Base-by-base conservation (phyloP, 2,113 vertebrate species). In the Lophotis ruficrista region DNA sequence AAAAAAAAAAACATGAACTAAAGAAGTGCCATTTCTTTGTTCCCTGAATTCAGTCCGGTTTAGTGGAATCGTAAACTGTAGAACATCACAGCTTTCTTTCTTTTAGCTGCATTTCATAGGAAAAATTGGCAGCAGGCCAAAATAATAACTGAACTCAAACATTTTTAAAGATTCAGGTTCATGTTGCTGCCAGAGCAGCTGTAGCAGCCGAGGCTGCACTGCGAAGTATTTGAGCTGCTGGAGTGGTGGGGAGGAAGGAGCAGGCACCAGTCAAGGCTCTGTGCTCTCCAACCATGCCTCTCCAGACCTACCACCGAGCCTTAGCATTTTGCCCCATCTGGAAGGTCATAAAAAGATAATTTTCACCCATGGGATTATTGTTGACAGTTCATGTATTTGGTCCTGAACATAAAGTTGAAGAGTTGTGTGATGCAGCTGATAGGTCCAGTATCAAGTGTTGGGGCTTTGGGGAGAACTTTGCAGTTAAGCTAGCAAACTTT, bases 11-110 rank as follows among this genome's bases (percentile, higher is more conserved):
- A 0, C 14, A n/a, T 38, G 31, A 83, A 68, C 37, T 75, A 33
- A 86, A 89, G 65, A 82, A 70, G 27, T 73, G n/a, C 33, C 17
- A n/a, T 92, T 93, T 84, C 38, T 96, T 92, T 84, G 24, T 90
- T 93, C 30, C 33, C 53, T 76, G 45, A 94, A 75, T 92, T 86
- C 61, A 57, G 20, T 71, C 57, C 16, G 30, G 28, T 92, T 92
- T 84, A 72, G 48, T 51, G 61, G 53, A 72, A 47, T 54, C 83
- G 35, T 90, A 79, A 94, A 76, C 53, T 27, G 53, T 7, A 78
- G 50, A 89, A 84, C 18, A 69, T 93, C 56, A 81, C 8, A 5
- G 20, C 80, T 90, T 88, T 80, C 81, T 85, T 69, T 76, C 53
- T 83, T 94, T 80, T 79, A 71, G 60, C 65, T 86, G 50, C 43